Evolutionary conservation across 2,113 vertebrate species (phyloP).

Genomic region (Takifugu flavidus): DNA sequence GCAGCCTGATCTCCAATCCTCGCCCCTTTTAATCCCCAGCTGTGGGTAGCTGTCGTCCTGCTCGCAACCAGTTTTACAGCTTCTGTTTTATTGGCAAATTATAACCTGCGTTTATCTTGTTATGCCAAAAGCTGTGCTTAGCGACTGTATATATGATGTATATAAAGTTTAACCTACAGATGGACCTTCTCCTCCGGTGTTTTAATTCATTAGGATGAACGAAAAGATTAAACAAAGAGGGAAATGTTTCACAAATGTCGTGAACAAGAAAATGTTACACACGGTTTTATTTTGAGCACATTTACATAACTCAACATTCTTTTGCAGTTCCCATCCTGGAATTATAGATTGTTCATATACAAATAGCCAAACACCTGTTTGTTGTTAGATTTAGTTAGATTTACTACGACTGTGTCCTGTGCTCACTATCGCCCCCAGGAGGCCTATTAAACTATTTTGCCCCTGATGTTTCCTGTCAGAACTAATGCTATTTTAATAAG

Average conservation of each 20-base stretch:
- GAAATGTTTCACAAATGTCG: too few species aligned
- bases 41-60: background rate
- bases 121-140: background rate
- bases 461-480: conserved; percentile 21
- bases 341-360: too few species aligned
- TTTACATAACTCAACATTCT: too few species aligned
- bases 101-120: background rate
- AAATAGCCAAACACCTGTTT: too few species aligned
- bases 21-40: background rate
- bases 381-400: too few species aligned
- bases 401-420: background rate
- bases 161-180: conserved; percentile 41
- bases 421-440: background rate
- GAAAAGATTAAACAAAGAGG: too few species aligned
- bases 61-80: background rate
- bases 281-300: too few species aligned
- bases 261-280: too few species aligned
- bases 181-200: conserved; percentile 7
- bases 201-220: background rate
- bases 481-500: conserved; percentile 21
- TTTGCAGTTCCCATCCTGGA: too few species aligned
- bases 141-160: conserved; percentile 13
- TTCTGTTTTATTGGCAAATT: conserved; percentile 10
- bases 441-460: conserved; percentile 8
- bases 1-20: background rate